These are phyloP conservation scores for Perodicticus potto DNA, from an alignment of 2,797 vertebrate genomes.

Conservation along the genomic window DNA sequence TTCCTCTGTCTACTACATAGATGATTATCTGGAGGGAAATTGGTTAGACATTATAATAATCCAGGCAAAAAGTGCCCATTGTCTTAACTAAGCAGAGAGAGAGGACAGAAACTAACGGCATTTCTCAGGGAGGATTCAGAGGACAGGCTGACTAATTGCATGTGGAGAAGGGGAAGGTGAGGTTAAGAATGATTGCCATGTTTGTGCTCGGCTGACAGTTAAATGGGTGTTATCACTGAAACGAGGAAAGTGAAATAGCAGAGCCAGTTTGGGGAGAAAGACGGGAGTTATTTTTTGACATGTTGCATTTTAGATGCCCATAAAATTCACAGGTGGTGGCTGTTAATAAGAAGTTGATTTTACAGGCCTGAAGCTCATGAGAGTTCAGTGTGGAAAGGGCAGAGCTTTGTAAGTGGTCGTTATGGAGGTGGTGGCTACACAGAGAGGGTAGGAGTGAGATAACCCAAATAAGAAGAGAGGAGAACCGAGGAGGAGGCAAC, in stretches of 20 bases:
- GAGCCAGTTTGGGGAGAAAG: slow-evolving; percentile 38
- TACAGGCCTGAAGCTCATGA: background rate
- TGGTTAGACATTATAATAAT: background rate
- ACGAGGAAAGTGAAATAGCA: background rate
- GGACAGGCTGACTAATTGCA: background rate
- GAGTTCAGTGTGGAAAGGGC: background rate
- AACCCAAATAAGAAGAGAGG: background rate
- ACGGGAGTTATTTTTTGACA: slow-evolving; percentile 35
- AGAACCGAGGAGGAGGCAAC: background rate
- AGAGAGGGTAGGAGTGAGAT: no score
- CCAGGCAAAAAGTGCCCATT: background rate
- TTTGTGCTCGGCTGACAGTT: slow-evolving; percentile 7
- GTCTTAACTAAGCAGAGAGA: background rate
- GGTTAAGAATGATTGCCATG: background rate
- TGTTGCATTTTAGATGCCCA: slow-evolving; percentile 17
- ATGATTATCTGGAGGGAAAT: slow-evolving; percentile 3
- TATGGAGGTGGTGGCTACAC: background rate
- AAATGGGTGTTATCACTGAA: slow-evolving; percentile 2
- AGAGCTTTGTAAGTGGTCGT: background rate
- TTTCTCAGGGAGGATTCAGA: background rate
- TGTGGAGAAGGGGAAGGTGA: background rate
- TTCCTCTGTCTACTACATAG: background rate
- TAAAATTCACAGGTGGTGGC: slow-evolving; percentile 5
- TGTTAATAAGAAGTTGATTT: slow-evolving; percentile 38
- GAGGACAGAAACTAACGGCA: background rate